Evolutionary conservation across 2,113 vertebrate species (phyloP), one percentile per base, ranked within the genome.

Genomic region (Hippocampus comes): DNA sequence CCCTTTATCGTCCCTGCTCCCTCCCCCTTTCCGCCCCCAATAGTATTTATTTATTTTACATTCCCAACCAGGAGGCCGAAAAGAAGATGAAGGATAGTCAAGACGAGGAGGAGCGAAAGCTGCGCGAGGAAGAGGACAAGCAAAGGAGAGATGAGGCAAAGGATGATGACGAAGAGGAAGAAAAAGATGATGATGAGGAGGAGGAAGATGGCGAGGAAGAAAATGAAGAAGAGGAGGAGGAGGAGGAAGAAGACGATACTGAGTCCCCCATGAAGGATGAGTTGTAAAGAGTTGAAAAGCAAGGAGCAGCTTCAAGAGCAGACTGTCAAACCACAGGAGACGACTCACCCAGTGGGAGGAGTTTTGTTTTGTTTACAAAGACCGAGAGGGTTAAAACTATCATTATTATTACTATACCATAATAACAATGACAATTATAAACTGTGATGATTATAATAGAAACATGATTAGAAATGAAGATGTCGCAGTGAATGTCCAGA

Each of bases 11-110:
- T 11, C 3, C 9, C 9, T 56, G 2, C 14, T n/a, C 9, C 14
- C 15, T 43, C 1, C 5, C 34, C 10, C 21, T 49, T 17, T 20
- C 59, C 27, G 27, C 59, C 14, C 14, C 2, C 1, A 61, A 61
- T 59, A 59, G 17, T 61, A 7, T 4, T 61, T 17, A 12, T 41
- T 63, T 38, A 17, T 60, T 34, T 34, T 17, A 0, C 12, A 64
- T 42, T 65, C 25, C 27, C 1, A 64, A 64, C 9, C 78, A 95
- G 94, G 93, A 94, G 10, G 71, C 91, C 64, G 93, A 96, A 78
- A 94, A 90, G 82, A 93, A 91, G 78, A 94, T 92, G 89, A 94
- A 94, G 82, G 90, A 94, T 59, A 75, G 86, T 18, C 89, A 91
- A 65, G 91, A 91, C 63, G 94, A 94, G 72, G 89, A 91, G 34